Conservation (phyloP, 2,113 vertebrate genomes). For the Malurus melanocephalus region DNA sequence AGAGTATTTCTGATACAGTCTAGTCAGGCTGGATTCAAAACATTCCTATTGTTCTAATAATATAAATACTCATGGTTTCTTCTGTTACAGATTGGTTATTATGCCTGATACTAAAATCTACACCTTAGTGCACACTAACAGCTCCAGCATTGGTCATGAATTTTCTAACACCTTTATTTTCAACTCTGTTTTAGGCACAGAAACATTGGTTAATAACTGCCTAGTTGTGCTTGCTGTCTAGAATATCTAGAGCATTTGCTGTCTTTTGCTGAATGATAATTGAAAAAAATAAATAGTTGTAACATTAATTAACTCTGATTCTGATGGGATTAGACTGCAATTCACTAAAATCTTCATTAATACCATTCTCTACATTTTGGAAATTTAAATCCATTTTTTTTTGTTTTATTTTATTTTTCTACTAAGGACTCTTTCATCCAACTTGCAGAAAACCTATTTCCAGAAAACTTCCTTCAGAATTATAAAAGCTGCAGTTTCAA, state of each 20-base stretch:
- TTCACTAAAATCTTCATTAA: not conserved
- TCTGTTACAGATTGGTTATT: not conserved
- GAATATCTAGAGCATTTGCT: not conserved
- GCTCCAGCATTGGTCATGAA: not conserved
- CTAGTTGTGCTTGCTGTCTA: not conserved
- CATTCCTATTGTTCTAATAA: conserved; percentile 18
- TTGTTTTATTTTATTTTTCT: not conserved
- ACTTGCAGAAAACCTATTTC: not conserved
- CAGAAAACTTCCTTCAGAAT: not conserved
- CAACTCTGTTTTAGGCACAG: not conserved
- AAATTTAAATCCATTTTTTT: not conserved
- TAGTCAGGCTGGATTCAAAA: not conserved
- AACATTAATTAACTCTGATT: not conserved
- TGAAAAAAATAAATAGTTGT: not conserved
- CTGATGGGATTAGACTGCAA: accelerated
- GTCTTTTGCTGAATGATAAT: not conserved
- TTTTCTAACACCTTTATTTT: conserved; percentile 20
- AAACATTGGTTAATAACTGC: not conserved
- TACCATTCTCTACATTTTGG: not conserved
- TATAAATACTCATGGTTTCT: not conserved
- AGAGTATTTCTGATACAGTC: not conserved
- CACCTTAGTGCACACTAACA: not conserved
- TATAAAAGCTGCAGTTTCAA: not conserved
- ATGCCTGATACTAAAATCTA: not conserved
- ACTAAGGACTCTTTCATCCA: not conserved